Evolutionary conservation across 2,113 vertebrate genomes (phyloP), one percentile per base, ranked within the genome.

Genomic region (Loxodonta africana): DNA sequence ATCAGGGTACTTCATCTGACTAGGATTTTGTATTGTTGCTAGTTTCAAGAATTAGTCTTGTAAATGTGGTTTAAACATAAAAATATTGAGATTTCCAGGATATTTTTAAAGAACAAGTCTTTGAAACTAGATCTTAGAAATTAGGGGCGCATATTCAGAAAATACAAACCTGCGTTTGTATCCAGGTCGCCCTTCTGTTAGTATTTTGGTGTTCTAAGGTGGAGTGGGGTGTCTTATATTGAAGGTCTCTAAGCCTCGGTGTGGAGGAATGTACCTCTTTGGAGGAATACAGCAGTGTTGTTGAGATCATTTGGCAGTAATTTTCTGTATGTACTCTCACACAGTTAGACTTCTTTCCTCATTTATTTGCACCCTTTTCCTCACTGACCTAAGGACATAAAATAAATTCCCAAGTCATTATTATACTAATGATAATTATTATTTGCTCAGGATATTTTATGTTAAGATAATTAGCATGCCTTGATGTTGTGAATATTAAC

Each of bases 361-460:
- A n/a, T 89, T 96, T 80, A 62, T 63, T 86, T 51, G 26, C 77
- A 63, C 71, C 15, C 17, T 86, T 85, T 90, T 73, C 60, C 53
- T 93, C 77, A 89, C 28, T 88, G 62, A 74, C 76, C 6, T 7
- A 8, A n/a, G 60, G 37, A 91, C 48, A 57, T 51, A 81, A 94
- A 88, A 51, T 92, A 63, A 93, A 77, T 88, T 82, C 60, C 37
- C 37, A 88, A 83, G 83, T 62, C 60, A 65, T 80, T 87, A 76
- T 93, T 88, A 28, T 91, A 77, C 74, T 60, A 82, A 60, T 94
- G 73, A 69, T 62, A 48, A 80, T 90, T 82, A 87, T 74, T 62
- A 20, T 91, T 91, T 94, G 60, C 88, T 78, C 25, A 53, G 53
- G 65, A 46, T 84, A 69, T 63, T 62, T 82, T 73, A 63, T 87